These are phyloP conservation scores for Volucella bombylans DNA, from an alignment of 2,888 invertebrate genomes.

Conservation along the genomic window DNA sequence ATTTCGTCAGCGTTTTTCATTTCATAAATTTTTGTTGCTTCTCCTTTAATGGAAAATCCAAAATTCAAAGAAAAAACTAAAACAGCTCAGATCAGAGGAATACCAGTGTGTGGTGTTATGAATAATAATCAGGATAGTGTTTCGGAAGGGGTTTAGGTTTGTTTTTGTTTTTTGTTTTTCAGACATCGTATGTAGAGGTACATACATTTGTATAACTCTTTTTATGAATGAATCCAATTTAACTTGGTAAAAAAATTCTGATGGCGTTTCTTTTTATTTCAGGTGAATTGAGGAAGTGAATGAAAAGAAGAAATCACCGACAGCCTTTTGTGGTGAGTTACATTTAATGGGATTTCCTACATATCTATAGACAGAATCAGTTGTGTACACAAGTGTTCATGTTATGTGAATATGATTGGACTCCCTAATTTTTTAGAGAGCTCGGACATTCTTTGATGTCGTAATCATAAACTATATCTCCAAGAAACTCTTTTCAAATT, in stretches of 20 bases:
- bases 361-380: constrained; percentile 1
- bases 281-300: constrained; percentile 50
- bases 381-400: not conserved
- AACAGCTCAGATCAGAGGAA: constrained; percentile 13
- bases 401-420: not conserved
- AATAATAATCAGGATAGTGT: constrained; percentile 36
- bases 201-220: constrained; percentile 17
- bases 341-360: not conserved
- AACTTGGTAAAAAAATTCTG: constrained; percentile 43
- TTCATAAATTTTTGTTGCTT: not conserved
- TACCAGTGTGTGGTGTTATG: constrained; percentile 5
- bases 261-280: constrained; percentile 44
- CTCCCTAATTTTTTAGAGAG: not conserved
- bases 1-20: not conserved
- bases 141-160: constrained; percentile 1
- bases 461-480: not conserved
- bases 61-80: constrained; percentile 26
- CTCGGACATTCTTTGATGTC: not conserved
- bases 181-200: not conserved
- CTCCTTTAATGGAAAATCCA: constrained; percentile 34
- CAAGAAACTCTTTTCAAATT: too few relatives aligned
- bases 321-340: constrained; percentile 28
- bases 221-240: constrained; percentile 56
- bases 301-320: constrained; percentile 5
- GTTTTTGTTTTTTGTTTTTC: not conserved